Percentiles rank a stretch among this genome's conserved stretches.
phyloP scores from a whole-genome alignment of 2,797 vertebrate genomes.

The Meda fulgida region DNA sequence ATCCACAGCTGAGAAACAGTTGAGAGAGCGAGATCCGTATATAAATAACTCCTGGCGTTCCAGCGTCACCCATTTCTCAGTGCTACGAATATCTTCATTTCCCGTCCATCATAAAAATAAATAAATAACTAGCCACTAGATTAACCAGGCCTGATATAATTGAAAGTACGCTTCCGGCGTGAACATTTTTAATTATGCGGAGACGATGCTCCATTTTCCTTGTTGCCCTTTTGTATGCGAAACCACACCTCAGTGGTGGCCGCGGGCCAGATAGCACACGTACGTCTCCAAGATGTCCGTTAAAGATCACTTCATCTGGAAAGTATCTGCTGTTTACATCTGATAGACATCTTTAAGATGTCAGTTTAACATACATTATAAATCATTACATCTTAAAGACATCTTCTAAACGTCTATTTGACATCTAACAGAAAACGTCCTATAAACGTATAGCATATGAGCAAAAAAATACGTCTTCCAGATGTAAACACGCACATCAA shows the following conservation, averaged over 20 bases:
- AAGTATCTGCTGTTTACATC: too few relatives aligned
- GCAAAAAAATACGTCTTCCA: too few relatives aligned
- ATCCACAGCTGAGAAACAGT: neutral
- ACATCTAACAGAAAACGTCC: too few relatives aligned
- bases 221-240: constrained; percentile 53
- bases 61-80: neutral
- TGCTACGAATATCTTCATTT: neutral
- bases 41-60: constrained; percentile 2
- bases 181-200: constrained; percentile 67
- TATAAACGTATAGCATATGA: too few relatives aligned
- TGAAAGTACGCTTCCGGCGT: constrained; percentile 61
- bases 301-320: too few relatives aligned
- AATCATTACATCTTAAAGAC: too few relatives aligned
- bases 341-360: too few relatives aligned
- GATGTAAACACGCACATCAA: too few relatives aligned
- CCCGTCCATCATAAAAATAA: constrained; percentile 56
- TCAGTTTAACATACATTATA: too few relatives aligned
- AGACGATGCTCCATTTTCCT: constrained; percentile 63
- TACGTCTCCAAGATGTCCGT: too few relatives aligned
- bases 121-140: constrained; percentile 61
- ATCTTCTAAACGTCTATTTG: too few relatives aligned
- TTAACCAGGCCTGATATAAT: constrained; percentile 66
- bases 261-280: too few relatives aligned
- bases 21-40: neutral
- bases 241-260: constrained; percentile 53